These are phyloP conservation scores for Loripinus fragilis DNA, from an alignment of 2,888 invertebrate species.

Conservation along the genomic window DNA sequence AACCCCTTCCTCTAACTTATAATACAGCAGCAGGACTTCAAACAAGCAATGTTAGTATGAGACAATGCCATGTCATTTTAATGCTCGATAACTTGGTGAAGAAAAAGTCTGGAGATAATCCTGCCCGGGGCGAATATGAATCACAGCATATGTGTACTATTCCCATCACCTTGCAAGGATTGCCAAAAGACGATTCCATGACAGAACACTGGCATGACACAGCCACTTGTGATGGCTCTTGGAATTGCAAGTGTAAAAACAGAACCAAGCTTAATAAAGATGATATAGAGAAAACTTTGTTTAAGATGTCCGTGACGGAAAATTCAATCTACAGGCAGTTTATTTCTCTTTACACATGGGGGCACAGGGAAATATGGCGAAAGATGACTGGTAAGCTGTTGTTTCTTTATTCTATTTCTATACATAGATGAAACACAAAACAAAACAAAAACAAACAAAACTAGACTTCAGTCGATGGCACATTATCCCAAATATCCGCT, in stretches of 20 bases:
- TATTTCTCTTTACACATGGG: neutral
- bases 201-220: neutral
- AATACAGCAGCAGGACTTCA: neutral
- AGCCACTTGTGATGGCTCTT: neutral
- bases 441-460: too few species aligned
- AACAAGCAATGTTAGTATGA: constrained; percentile 7
- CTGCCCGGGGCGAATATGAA: constrained; percentile 32
- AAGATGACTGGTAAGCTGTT: neutral
- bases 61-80: constrained; percentile 34
- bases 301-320: neutral
- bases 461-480: too few species aligned
- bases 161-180: constrained; percentile 46
- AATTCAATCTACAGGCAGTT: neutral
- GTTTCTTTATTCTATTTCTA: neutral
- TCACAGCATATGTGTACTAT: constrained; percentile 44
- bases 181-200: constrained; percentile 8
- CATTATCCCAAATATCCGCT: too few species aligned
- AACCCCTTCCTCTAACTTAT: constrained; percentile 19
- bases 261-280: neutral
- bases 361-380: neutral
- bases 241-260: neutral
- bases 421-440: too few species aligned
- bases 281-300: neutral
- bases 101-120: constrained; percentile 24
- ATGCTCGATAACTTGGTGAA: constrained; percentile 44